Percentiles rank a stretch among this genome's conserved stretches.
phyloP scores from a whole-genome alignment of 2,888 invertebrate species.

The Drosophila greeni region DNA sequence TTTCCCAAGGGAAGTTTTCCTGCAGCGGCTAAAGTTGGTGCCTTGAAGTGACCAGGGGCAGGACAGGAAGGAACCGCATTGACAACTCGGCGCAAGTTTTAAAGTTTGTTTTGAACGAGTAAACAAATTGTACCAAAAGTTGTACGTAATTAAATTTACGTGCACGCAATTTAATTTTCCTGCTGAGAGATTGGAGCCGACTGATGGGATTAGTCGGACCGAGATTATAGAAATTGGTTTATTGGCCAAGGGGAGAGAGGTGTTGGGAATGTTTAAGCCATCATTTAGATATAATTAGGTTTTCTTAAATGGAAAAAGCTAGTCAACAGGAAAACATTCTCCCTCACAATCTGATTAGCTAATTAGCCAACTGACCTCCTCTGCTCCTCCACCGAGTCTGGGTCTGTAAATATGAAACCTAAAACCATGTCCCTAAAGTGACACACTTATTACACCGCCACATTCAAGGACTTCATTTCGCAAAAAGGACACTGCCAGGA shows the following conservation, averaged over 20 bases:
- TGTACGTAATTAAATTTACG: constrained; percentile 67
- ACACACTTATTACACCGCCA: constrained; percentile 34
- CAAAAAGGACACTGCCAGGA: constrained; percentile 25
- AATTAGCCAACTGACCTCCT: constrained; percentile 29
- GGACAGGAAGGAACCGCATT: constrained; percentile 44
- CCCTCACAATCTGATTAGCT: constrained; percentile 36
- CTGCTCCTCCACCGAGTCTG: background rate
- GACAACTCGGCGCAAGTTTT: constrained; percentile 56
- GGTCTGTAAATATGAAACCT: constrained; percentile 37
- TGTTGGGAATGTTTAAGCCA: background rate
- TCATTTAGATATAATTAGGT: background rate
- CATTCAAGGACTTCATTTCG: constrained; percentile 43
- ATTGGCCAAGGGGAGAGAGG: background rate
- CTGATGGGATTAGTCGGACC: constrained; percentile 25
- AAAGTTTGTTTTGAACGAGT: constrained; percentile 72
- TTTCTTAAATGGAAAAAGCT: background rate
- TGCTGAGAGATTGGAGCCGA: constrained; percentile 11
- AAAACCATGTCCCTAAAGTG: constrained; percentile 40
- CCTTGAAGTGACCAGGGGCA: constrained; percentile 2
- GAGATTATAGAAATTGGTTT: background rate
- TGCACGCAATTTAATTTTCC: constrained; percentile 53
- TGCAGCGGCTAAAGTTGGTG: constrained; percentile 38
- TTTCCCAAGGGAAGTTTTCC: constrained; percentile 17
- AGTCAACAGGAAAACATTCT: no score
- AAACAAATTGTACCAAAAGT: constrained; percentile 67